Evolutionary conservation across 2,888 invertebrate genomes (phyloP).

Genomic region (Machimus rusticus): DNA sequence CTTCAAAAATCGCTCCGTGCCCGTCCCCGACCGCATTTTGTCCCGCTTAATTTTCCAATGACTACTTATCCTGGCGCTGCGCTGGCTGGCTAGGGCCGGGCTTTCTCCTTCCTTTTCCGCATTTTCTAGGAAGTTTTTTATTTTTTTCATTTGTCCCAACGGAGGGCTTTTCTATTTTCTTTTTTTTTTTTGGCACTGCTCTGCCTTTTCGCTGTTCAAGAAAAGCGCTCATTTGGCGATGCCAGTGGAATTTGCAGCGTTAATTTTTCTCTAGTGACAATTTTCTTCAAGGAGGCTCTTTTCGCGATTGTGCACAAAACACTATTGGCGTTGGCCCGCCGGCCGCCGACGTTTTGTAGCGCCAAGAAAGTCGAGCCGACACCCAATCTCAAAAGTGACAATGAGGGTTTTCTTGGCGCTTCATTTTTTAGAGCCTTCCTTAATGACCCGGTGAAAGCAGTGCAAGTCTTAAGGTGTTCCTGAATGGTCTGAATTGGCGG

Average conservation of each 20-base stretch:
- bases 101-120: background rate
- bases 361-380: background rate
- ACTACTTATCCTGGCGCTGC: background rate
- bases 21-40: background rate
- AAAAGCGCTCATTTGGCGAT: background rate
- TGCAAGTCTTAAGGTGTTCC: background rate
- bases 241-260: conserved; percentile 19
- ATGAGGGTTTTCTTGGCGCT: background rate
- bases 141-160: background rate
- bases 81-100: background rate
- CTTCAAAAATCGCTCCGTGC: background rate
- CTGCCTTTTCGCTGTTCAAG: background rate
- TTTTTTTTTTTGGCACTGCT: background rate
- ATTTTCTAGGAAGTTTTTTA: background rate
- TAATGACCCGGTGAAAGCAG: background rate
- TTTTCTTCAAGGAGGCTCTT: conserved; percentile 14
- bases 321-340: background rate
- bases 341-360: background rate
- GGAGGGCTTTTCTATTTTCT: background rate
- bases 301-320: background rate
- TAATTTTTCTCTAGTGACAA: conserved; percentile 37
- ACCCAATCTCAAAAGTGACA: background rate
- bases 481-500: background rate
- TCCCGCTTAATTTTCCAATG: background rate
- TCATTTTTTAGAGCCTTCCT: background rate